Conservation (phyloP, 2,113 vertebrate species). For the Pionites leucogaster region DNA sequence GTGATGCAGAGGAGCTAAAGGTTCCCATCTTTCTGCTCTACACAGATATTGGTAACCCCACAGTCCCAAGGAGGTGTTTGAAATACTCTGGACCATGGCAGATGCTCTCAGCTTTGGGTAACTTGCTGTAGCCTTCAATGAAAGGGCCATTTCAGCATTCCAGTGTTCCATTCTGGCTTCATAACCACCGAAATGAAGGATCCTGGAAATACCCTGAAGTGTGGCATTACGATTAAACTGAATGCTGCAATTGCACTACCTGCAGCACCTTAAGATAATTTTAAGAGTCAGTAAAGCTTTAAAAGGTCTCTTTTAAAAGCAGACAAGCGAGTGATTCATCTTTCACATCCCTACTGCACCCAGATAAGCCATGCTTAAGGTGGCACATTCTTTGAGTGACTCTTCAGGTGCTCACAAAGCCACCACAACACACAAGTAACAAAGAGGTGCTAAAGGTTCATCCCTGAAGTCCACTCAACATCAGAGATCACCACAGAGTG, state of each 20-base stretch:
- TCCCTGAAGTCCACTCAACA: background rate
- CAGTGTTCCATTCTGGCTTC: background rate
- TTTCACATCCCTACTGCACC: background rate
- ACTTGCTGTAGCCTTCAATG: background rate
- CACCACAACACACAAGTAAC: accelerated
- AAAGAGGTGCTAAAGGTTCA: background rate
- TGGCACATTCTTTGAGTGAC: background rate
- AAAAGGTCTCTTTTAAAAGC: background rate
- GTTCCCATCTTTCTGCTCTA: background rate
- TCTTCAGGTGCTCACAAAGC: background rate
- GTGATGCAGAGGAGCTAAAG: background rate
- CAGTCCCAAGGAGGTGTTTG: background rate
- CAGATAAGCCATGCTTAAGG: background rate
- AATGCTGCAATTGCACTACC: background rate
- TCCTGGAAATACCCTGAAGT: background rate
- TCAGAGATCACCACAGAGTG: accelerated
- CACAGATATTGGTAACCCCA: accelerated
- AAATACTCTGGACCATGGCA: background rate
- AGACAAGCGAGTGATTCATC: background rate
- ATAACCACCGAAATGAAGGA: background rate
- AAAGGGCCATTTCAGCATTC: background rate
- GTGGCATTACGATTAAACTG: background rate
- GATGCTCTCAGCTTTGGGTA: background rate
- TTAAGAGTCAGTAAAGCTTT: background rate
- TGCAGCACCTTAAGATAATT: background rate